phyloP scores from a whole-genome alignment of 2,797 vertebrate genomes.

The Staurois parvus region DNA sequence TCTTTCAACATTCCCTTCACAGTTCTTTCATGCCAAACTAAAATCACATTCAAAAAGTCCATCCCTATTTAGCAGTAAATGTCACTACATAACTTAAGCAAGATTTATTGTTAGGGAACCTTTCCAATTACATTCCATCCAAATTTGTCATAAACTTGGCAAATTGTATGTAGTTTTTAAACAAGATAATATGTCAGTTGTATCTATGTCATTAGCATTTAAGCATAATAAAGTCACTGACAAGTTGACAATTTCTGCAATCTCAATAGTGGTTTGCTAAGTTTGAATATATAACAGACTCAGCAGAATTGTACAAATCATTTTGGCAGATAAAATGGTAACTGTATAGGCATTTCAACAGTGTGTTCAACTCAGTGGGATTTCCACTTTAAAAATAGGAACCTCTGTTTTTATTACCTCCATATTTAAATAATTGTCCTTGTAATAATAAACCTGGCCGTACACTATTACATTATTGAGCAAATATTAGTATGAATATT shows the following conservation, averaged over 20 bases:
- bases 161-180: neutral
- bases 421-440: too few relatives aligned
- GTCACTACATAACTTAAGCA: neutral
- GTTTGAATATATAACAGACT: neutral
- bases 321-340: too few relatives aligned
- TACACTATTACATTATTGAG: too few relatives aligned
- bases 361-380: neutral
- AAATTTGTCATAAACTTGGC: neutral
- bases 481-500: too few relatives aligned
- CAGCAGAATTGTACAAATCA: neutral
- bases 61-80: neutral
- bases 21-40: neutral
- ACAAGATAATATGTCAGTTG: neutral
- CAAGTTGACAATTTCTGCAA: neutral
- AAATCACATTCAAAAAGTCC: neutral
- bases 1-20: neutral
- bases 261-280: neutral
- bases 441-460: too few relatives aligned
- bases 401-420: too few relatives aligned
- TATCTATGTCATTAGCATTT: neutral
- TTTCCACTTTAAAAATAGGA: neutral
- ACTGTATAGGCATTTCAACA: too few relatives aligned
- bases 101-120: neutral
- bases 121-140: neutral
- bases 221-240: neutral